Conservation (phyloP, 2,113 vertebrate species). For the Dasypus novemcinctus region DNA sequence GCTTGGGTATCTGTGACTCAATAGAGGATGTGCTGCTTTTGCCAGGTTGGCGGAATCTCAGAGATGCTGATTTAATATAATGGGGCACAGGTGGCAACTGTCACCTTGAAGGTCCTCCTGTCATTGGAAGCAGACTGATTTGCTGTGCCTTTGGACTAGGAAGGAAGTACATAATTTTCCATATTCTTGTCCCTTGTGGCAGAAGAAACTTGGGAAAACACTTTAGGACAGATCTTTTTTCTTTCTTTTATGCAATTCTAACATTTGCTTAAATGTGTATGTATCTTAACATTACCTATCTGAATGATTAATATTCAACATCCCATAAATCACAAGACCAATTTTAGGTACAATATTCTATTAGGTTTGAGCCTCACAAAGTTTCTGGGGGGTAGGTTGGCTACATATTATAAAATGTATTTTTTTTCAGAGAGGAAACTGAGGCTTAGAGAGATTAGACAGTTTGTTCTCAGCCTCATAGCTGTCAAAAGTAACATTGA, state of each 20-base stretch:
- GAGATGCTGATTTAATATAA: slow-evolving; percentile 54
- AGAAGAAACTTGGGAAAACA: neutral
- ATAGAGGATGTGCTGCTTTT: slow-evolving; percentile 64
- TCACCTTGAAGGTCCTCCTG: slow-evolving; percentile 70
- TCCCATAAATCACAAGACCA: neutral
- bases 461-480: neutral
- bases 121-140: slow-evolving; percentile 17
- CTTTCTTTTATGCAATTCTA: neutral
- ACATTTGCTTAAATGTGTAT: neutral
- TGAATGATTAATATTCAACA: neutral
- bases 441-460: neutral
- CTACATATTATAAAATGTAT: neutral
- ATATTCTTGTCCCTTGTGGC: slow-evolving; percentile 35
- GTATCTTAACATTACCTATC: neutral
- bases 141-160: slow-evolving; percentile 55
- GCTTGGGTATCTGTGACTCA: slow-evolving; percentile 81
- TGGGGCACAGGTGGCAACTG: slow-evolving; percentile 62
- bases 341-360: neutral
- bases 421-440: slow-evolving; percentile 6
- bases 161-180: slow-evolving; percentile 60
- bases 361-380: neutral
- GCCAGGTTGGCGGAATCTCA: slow-evolving; percentile 76
- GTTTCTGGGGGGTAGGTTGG: neutral
- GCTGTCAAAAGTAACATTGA: neutral
- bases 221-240: neutral